phyloP scores from a whole-genome alignment of 2,888 invertebrate genomes.

The Bellardia pandia region DNA sequence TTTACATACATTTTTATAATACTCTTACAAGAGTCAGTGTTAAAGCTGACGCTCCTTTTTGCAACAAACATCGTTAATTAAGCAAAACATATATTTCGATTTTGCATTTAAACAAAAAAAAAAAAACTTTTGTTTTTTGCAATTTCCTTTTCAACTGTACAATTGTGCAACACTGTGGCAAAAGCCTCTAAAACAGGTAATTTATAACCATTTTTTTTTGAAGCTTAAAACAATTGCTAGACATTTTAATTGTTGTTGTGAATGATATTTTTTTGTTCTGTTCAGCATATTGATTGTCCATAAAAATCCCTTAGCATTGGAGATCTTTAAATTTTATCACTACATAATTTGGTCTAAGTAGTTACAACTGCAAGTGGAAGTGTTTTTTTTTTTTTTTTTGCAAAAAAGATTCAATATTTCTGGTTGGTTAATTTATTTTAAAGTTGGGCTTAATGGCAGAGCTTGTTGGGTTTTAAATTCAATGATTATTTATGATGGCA shows the following conservation, averaged over 20 bases:
- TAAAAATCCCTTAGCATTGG: conserved; percentile 45
- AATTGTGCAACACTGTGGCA: conserved; percentile 43
- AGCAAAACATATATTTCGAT: conserved; percentile 73
- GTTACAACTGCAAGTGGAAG: neutral
- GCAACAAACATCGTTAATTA: conserved; percentile 73
- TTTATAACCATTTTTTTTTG: neutral
- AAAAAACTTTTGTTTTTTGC: neutral
- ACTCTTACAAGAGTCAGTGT: conserved; percentile 55
- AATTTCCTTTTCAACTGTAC: conserved; percentile 47
- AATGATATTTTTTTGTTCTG: conserved; percentile 6
- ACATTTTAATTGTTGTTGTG: conserved; percentile 36
- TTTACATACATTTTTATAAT: conserved; percentile 35
- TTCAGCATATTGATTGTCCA: conserved; percentile 35
- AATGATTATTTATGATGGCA: conserved; percentile 38
- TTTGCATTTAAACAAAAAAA: conserved; percentile 66
- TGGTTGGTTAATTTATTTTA: neutral
- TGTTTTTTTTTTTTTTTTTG: neutral
- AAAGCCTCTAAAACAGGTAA: conserved; percentile 28
- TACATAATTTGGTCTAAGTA: conserved; percentile 50
- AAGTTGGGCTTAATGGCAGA: neutral
- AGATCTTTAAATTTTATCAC: conserved; percentile 53
- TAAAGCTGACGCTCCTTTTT: conserved; percentile 71
- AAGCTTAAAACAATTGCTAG: conserved; percentile 39
- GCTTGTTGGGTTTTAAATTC: neutral
- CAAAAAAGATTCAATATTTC: neutral